These are phyloP conservation scores for Vanessa atalanta DNA, from an alignment of 1,140 invertebrate species.

Conservation along the genomic window DNA sequence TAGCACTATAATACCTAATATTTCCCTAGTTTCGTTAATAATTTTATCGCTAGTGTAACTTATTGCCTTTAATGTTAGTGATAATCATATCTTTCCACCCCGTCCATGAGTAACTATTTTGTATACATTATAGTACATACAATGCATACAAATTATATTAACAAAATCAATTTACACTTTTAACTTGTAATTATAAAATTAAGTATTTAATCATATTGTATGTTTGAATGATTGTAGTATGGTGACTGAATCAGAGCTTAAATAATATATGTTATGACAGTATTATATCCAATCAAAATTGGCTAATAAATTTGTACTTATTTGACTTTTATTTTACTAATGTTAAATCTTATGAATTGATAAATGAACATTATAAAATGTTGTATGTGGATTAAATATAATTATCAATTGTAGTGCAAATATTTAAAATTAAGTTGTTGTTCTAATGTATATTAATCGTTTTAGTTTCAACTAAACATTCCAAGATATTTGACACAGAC, in stretches of 20 bases:
- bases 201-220: slow-evolving; percentile 5
- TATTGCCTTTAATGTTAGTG: slow-evolving; percentile 8
- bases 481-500: slow-evolving; percentile 5
- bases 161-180: slow-evolving; percentile 8
- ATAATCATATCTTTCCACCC: slow-evolving; percentile 33
- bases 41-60: slow-evolving; percentile 4
- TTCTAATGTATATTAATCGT: not conserved
- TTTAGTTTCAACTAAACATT: not conserved
- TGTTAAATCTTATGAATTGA: slow-evolving; percentile 17
- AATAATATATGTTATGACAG: slow-evolving; percentile 42
- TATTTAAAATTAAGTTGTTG: slow-evolving; percentile 5
- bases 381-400: not conserved
- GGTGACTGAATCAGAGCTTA: slow-evolving; percentile 40
- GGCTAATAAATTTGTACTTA: slow-evolving; percentile 30
- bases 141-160: slow-evolving; percentile 1
- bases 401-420: not conserved
- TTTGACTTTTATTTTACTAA: not conserved
- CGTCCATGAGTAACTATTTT: slow-evolving; percentile 27
- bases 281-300: slow-evolving; percentile 44
- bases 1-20: slow-evolving; percentile 21
- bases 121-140: slow-evolving; percentile 5
- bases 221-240: slow-evolving; percentile 8
- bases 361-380: not conserved
- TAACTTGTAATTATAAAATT: not conserved
- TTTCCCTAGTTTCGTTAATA: slow-evolving; percentile 5